phyloP scores from a whole-genome alignment of 2,888 invertebrate genomes.

The Nyleta sp. region DNA sequence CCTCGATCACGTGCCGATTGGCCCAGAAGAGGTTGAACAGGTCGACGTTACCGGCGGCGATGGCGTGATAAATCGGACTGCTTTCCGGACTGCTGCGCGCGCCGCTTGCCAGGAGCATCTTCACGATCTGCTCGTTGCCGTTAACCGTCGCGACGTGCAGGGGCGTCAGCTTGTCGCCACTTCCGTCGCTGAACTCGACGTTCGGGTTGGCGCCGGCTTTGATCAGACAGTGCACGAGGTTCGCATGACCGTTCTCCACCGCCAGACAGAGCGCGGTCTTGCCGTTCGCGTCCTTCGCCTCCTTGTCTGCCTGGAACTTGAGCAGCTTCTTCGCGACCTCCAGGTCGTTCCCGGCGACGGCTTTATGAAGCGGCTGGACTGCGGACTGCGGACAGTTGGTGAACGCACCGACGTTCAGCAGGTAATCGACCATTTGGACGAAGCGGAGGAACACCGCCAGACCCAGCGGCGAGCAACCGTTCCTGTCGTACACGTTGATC shows the following conservation, averaged over 20 bases:
- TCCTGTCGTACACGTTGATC: constrained; percentile 34
- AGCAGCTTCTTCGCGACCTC: constrained; percentile 26
- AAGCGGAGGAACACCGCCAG: constrained; percentile 16
- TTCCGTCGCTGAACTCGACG: constrained; percentile 4
- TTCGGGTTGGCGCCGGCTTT: constrained; percentile 29
- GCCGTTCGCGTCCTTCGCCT: constrained; percentile 18
- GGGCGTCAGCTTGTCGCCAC: constrained; percentile 11
- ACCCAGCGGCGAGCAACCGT: constrained; percentile 20
- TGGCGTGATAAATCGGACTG: constrained; percentile 43
- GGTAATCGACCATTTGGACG: constrained; percentile 21
- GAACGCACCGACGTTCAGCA: constrained; percentile 23
- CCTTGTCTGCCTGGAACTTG: constrained; percentile 13
- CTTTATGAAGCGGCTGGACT: constrained; percentile 36
- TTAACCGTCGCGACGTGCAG: constrained; percentile 38
- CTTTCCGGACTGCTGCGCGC: constrained; percentile 4
- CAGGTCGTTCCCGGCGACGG: not conserved
- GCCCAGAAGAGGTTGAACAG: constrained; percentile 35
- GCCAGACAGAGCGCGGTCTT: constrained; percentile 45
- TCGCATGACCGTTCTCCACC: constrained; percentile 24
- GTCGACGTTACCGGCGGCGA: constrained; percentile 37
- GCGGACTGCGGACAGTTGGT: constrained; percentile 9
- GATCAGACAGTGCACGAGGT: constrained; percentile 1
- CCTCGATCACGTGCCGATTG: constrained; percentile 16
- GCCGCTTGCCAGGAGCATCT: constrained; percentile 17
- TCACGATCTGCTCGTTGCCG: constrained; percentile 19